Evolutionary conservation across 2,113 vertebrate species (phyloP).

Genomic region (Origma solitaria): DNA sequence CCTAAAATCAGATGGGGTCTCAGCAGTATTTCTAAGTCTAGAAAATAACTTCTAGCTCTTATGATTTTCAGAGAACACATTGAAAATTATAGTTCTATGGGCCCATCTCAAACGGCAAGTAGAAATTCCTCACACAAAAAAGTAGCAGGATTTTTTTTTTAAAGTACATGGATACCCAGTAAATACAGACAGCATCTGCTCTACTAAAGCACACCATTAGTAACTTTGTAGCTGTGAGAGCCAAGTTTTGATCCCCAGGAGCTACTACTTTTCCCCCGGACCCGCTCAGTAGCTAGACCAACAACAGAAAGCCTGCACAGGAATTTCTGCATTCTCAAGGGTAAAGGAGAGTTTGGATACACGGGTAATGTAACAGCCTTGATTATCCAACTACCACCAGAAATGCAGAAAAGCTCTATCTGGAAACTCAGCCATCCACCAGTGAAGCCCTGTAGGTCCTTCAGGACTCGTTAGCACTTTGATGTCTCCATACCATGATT

Average conservation of each 20-base stretch:
- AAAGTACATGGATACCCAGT: background rate
- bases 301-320: background rate
- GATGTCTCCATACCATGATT: background rate
- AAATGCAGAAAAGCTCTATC: background rate
- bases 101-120: background rate
- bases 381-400: background rate
- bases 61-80: background rate
- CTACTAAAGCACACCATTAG: background rate
- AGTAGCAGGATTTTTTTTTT: background rate
- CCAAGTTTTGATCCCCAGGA: background rate
- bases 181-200: background rate
- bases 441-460: background rate
- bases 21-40: background rate
- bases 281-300: background rate
- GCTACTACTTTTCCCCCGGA: background rate
- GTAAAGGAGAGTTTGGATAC: background rate
- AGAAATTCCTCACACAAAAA: background rate
- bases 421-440: background rate
- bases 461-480: background rate
- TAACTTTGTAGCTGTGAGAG: background rate
- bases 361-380: background rate
- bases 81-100: background rate
- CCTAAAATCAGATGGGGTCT: background rate
- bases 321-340: background rate
- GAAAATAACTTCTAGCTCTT: background rate